These are phyloP conservation scores for Triops longicaudatus DNA, from an alignment of 1,140 invertebrate species.

Conservation along the genomic window DNA sequence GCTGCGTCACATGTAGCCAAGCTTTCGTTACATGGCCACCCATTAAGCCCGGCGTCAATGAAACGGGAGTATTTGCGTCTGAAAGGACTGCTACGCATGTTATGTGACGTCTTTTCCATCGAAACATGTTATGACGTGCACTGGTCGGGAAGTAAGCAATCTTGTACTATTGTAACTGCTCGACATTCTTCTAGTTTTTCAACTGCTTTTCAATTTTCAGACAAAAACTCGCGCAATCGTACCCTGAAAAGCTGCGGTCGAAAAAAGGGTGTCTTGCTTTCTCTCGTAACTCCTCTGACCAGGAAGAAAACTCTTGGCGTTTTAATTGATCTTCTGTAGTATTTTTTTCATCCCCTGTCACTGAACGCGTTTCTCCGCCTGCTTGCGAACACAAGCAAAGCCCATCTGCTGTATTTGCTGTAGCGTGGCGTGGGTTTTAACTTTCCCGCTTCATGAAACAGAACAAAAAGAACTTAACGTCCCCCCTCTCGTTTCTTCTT, in stretches of 20 bases:
- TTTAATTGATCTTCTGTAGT: neutral
- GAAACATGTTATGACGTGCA: neutral
- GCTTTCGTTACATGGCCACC: too few relatives aligned
- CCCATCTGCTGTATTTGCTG: neutral
- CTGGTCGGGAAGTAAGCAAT: neutral
- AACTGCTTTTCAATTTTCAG: neutral
- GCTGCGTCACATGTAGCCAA: too few relatives aligned
- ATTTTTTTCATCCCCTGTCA: neutral
- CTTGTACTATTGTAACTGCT: neutral
- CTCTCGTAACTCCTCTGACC: neutral
- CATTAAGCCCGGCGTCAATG: neutral
- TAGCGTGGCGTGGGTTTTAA: neutral
- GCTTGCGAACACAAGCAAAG: neutral
- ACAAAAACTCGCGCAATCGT: neutral
- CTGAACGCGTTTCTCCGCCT: neutral
- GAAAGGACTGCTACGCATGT: neutral
- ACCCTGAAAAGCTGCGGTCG: neutral
- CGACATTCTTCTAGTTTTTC: neutral
- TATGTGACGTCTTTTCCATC: neutral
- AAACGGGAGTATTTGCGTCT: neutral
- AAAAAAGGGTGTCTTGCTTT: neutral
- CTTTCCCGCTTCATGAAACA: conserved; percentile 1
- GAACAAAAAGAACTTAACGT: neutral
- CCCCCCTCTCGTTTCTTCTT: neutral
- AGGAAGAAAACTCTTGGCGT: neutral